Evolutionary conservation across 2,113 vertebrate genomes (phyloP).

Genomic region (Dasypus novemcinctus): DNA sequence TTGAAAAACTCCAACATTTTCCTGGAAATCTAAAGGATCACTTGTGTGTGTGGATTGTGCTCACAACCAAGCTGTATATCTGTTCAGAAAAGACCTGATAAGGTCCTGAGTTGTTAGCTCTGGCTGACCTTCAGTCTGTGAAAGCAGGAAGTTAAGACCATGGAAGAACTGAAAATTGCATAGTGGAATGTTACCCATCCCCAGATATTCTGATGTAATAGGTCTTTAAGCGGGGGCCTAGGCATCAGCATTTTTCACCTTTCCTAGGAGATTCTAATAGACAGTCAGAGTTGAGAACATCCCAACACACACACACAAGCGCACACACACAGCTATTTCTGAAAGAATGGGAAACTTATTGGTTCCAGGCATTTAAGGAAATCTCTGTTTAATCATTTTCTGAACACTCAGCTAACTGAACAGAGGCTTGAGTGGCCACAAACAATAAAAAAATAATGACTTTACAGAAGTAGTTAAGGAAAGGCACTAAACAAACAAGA

Average conservation of each 20-base stretch:
- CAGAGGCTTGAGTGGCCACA: not conserved
- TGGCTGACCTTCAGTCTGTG: not conserved
- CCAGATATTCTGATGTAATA: too few relatives aligned
- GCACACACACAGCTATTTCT: not conserved
- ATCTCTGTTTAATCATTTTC: not conserved
- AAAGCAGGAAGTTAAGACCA: not conserved
- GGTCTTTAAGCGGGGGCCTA: too few relatives aligned
- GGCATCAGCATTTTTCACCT: too few relatives aligned
- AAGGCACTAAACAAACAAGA: not conserved
- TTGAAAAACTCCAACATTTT: not conserved
- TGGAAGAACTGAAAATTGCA: not conserved
- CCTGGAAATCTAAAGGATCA: not conserved
- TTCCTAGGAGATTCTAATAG: too few relatives aligned
- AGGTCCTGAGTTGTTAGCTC: not conserved
- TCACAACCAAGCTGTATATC: too few relatives aligned
- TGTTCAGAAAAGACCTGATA: not conserved
- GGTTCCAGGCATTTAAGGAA: not conserved
- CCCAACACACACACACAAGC: not conserved
- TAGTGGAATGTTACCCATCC: not conserved
- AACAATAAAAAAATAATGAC: not conserved
- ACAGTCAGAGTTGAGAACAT: too few relatives aligned
- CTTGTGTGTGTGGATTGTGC: fast-evolving
- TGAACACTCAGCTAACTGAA: not conserved
- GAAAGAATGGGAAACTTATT: not conserved
- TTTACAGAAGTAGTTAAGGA: not conserved